A percentile compares a stretch with the other conserved stretches of the same genome.
Conservation (phyloP, 2,113 vertebrate genomes). For the Mustela nigripes region DNA sequence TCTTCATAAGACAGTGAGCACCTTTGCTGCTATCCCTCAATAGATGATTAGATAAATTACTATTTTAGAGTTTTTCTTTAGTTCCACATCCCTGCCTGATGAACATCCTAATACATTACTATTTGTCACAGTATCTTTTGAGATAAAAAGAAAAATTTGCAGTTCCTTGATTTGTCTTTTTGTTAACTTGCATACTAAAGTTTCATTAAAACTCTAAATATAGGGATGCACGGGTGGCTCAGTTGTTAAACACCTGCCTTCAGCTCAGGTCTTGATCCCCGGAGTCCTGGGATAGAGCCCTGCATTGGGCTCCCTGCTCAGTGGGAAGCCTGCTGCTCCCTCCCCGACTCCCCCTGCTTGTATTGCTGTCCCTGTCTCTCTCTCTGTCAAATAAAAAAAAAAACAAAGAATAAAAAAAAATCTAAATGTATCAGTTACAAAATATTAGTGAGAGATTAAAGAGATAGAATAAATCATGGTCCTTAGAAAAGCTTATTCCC, state of each 20-base stretch:
- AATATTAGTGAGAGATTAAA: background rate
- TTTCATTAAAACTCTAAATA: background rate
- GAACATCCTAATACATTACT: background rate
- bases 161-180: conserved; percentile 28
- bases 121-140: conserved; percentile 22
- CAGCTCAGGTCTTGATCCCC: background rate
- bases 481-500: background rate
- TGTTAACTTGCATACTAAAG: conserved; percentile 8
- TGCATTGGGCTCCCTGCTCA: background rate
- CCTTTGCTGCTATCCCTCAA: background rate
- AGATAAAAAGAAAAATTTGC: background rate
- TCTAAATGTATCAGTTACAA: background rate
- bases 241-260: background rate
- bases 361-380: background rate
- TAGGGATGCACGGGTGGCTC: background rate
- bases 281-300: background rate
- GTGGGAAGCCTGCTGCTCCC: background rate
- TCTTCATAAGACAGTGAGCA: background rate
- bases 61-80: background rate
- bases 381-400: background rate
- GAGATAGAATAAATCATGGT: background rate
- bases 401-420: too few relatives aligned
- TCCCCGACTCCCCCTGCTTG: background rate
- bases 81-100: background rate
- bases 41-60: background rate